Base-by-base conservation (phyloP, 2,113 vertebrate species). In the Oryzias melastigma region DNA sequence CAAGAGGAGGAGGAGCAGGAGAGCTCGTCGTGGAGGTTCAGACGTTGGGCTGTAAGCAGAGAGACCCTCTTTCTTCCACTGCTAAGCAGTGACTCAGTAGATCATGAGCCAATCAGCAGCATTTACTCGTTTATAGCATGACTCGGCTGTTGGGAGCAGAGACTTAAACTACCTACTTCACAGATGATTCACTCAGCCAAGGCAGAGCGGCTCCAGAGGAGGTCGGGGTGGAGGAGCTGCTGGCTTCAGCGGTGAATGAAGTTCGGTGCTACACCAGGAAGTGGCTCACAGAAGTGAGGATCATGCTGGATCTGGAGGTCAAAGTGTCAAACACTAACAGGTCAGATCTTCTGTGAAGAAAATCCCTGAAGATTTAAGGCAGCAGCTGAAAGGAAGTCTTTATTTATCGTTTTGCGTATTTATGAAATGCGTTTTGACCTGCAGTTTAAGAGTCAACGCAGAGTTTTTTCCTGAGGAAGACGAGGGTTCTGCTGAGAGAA, bases 321-420 rank as follows among this genome's bases (percentile, higher is more conserved):
- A 12, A 35, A 12, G 35, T 35, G 35, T 7, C 14, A 75, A 72
- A 87, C 65, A 65, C 68, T 75, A 78, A 67, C 18, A 27, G 35
- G 42, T 73, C 41, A 52, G 27, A 60, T 79, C 61, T 80, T 77
- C 69, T 63, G 61, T 80, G 70, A 55, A 73, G 73, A 75, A 22
- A 68, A 70, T 61, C 27, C 14, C 1, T 47, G 46, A 18, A 2
- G 60, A 12, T 35, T 35, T 35, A 35, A 35, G 35, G 35, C 35
- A 35, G 35, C 35, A 10, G 35, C 35, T 35, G 12, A 12, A 35
- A 35, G 35, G 35, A 35, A 35, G 35, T 12, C 8, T 35, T 35
- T 35, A 35, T 35, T 35, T 35, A 35, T 35, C 35, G 8, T 35
- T 22, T 35, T 35, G 35, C 35, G 3, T 35, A 35, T 35, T 35